A percentile compares a stretch with the other conserved stretches of the same genome.
phyloP scores from a whole-genome alignment of 2,888 invertebrate genomes.

The Hypsopygia costalis region DNA sequence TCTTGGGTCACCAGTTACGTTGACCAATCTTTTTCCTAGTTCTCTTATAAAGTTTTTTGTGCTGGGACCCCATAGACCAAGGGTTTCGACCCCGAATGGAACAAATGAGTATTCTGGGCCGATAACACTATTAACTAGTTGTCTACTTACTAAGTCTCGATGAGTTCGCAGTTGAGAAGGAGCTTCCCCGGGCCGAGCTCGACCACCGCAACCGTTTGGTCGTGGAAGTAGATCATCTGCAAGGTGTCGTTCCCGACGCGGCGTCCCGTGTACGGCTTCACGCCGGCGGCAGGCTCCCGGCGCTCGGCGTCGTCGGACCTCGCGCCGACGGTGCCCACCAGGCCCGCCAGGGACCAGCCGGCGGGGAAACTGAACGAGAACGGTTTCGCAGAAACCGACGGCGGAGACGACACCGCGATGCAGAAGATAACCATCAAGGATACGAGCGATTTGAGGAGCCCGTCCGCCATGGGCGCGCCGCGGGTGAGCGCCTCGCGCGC shows the following conservation, averaged over 20 bases:
- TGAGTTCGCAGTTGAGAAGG: slow-evolving; percentile 88
- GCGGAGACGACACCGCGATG: slow-evolving; percentile 68
- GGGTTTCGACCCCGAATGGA: too few relatives aligned
- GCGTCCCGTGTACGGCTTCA: slow-evolving; percentile 83
- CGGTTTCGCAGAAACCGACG: slow-evolving; percentile 67
- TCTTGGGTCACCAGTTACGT: too few relatives aligned
- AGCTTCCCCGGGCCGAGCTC: slow-evolving; percentile 87
- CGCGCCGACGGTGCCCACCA: slow-evolving; percentile 63
- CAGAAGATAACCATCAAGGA: slow-evolving; percentile 65
- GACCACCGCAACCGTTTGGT: slow-evolving; percentile 91
- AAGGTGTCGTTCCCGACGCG: slow-evolving; percentile 84
- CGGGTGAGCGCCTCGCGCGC: slow-evolving; percentile 61
- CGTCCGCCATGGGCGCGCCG: slow-evolving; percentile 63
- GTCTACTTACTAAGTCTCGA: slow-evolving; percentile 91
- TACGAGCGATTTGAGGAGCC: slow-evolving; percentile 61
- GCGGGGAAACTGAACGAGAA: slow-evolving; percentile 70
- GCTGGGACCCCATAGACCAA: too few relatives aligned
- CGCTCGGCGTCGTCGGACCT: slow-evolving; percentile 50
- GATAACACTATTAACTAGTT: too few relatives aligned
- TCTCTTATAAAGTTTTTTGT: too few relatives aligned
- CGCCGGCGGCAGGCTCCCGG: slow-evolving; percentile 56
- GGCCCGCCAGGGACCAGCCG: slow-evolving; percentile 69
- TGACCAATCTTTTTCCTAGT: too few relatives aligned
- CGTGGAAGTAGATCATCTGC: slow-evolving; percentile 88
- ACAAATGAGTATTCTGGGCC: too few relatives aligned